phyloP scores from a whole-genome alignment of 2,113 vertebrate genomes.

The Tetrao urogallus region DNA sequence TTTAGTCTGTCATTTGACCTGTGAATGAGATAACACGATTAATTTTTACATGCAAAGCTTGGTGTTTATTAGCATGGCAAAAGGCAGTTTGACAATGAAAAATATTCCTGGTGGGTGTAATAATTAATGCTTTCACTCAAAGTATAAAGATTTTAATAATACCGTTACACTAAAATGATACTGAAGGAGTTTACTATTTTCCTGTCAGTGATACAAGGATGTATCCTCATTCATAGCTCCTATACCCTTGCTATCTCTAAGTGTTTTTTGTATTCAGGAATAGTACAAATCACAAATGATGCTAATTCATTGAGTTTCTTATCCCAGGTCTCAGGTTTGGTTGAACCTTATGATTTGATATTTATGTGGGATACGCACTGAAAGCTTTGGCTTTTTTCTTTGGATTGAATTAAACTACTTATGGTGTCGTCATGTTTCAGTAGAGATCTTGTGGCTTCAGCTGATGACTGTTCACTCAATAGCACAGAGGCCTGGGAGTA shows the following conservation, averaged over 20 bases:
- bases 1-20: conserved; percentile 62
- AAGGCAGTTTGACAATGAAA: conserved; percentile 39
- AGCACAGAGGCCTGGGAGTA: background rate
- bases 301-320: conserved; percentile 31
- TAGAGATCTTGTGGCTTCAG: conserved; percentile 14
- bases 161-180: background rate
- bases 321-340: background rate
- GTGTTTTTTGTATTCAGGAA: background rate
- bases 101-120: conserved; percentile 15
- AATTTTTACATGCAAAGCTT: conserved; percentile 14
- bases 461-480: background rate
- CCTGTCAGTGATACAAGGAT: background rate
- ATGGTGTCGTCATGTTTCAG: conserved; percentile 13
- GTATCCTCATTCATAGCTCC: background rate
- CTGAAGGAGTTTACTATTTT: conserved; percentile 35
- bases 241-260: background rate
- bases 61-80: conserved; percentile 27
- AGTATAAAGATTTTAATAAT: conserved; percentile 23
- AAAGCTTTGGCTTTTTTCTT: background rate
- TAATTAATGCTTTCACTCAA: conserved; percentile 55
- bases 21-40: conserved; percentile 41
- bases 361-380: background rate
- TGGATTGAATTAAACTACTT: conserved; percentile 47
- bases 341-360: conserved; percentile 3
- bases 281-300: background rate